Percentiles rank a stretch among this genome's conserved stretches.
These are phyloP conservation scores for Petrocephalus schoutedeni DNA, from an alignment of 2,797 vertebrate genomes.

Conservation along the genomic window DNA sequence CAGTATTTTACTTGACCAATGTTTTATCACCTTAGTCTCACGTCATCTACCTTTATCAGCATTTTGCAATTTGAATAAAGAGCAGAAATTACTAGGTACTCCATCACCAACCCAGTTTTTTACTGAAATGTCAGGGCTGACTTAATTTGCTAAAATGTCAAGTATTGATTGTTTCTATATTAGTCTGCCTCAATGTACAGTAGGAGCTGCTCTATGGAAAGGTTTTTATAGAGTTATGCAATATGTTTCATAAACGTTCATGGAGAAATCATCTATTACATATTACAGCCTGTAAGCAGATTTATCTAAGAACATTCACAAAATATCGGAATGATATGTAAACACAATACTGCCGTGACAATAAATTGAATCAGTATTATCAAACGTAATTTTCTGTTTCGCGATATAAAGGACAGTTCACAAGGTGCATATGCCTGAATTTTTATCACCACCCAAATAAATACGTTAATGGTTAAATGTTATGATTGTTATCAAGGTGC, in stretches of 20 bases:
- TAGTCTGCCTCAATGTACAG: background rate
- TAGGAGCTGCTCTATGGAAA: background rate
- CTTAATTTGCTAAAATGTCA: background rate
- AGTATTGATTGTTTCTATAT: background rate
- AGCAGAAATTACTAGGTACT: background rate
- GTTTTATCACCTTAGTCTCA: background rate
- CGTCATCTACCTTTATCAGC: background rate
- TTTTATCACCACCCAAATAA: background rate
- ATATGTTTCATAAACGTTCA: background rate
- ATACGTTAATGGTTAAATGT: background rate
- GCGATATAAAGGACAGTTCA: background rate
- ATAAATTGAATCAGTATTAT: background rate
- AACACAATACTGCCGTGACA: background rate
- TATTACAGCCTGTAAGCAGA: background rate
- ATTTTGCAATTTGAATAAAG: background rate
- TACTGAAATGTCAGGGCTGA: background rate
- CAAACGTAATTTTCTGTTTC: background rate
- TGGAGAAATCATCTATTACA: background rate
- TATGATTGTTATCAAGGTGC: background rate
- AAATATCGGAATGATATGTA: background rate
- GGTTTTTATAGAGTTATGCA: background rate
- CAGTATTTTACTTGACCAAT: background rate
- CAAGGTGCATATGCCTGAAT: background rate
- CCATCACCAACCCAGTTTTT: background rate
- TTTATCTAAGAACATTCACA: background rate